Evolutionary conservation across 37 sponge, comb jelly and placozoan genomes (phyloP), one percentile per base, ranked within the genome.

Genomic region (Axinella damicornis): DNA sequence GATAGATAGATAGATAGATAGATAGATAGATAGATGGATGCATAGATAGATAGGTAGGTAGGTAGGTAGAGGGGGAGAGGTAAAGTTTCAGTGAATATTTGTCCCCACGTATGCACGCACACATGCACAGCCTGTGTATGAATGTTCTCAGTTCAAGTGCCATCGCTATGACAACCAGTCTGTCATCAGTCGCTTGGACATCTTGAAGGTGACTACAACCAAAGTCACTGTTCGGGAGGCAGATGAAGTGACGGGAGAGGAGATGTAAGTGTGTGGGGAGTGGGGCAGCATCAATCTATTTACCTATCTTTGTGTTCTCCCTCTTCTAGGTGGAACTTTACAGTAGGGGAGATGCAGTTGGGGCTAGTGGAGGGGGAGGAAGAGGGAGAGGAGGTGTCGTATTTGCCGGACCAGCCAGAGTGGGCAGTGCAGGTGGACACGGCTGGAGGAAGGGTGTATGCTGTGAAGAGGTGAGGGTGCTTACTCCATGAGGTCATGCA

Each of bases 301-400:
- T 46, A 9, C 9, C 46, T 46, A 9, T 46, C 46, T 46, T 4
- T 46, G 6, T 46, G 46, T 46, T 9, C 9, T 46, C 9, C 46
- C 9, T 9, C 9, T 4, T 80, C 2, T 53, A 87, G 87, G 65
- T 91, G 92, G 92, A 86, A 91, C 53, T 91, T 91, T 59, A 87
- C 92, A 6, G 86, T 91, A 14, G 82, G 83, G 11, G 58, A 74
- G 33, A 14, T 76, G 52, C 57, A 88, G 38, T 56, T 88, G 63
- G 25, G 65, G 14, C 31, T 88, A 24, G 52, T 82, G 16, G 82
- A 87, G 41, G 88, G 82, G 17, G 65, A 32, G 22, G 87, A 58
- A 21, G 89, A 60, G 31, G 57, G 52, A 27, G 37, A n/a, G 14
- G 73, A 60, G 34, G 18, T 39, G 11, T 78, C 71, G 18, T 15